Base-by-base conservation (phyloP, 2,888 invertebrate species). In the Pteria penguin region DNA sequence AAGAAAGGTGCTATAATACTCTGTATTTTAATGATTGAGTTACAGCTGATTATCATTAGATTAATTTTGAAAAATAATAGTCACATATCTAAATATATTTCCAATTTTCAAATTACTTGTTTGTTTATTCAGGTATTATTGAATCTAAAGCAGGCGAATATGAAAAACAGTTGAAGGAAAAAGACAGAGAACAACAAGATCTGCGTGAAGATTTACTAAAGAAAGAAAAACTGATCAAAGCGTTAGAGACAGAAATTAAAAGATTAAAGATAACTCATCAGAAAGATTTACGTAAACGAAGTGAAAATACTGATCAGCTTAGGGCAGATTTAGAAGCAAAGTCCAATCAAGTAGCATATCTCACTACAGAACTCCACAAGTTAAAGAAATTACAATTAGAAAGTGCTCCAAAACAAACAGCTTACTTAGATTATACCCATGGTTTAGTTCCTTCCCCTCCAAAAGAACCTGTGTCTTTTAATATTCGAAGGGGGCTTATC, bases 281-380 rank as follows among this genome's bases (percentile, higher is more conserved):
- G 32, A 88, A 89, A 58, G 88, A 89, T 72, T 68, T 87, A 54
- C 78, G 86, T 68, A 70, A 76, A 29, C 85, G 84, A 65, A 81
- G 81, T 52, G 80, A 84, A 70, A 82, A 83, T 57, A 77, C 88
- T 29, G 87, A 86, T 60, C 75, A 81, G 26, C 75, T 89, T 8
- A 83, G 84, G 72, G 86, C 86, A 2, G 89, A 91, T 63, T 78
- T 89, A 31, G 89, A 90, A 52, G 82, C 86, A n/a, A 89, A 90
- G 71, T 84, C 87, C 29, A 86, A 88, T 72, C 88, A 85, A 71
- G 86, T 88, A 66, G 90, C 89, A 3, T 88, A 87, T 69, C 83
- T 89, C 31, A 89, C 89, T 26, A 87, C 88, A 57, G 88, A 90
- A 81, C 79, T 89, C 18, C 85, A 87, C 70, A 87, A 86, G 76